A percentile compares a stretch with the other conserved stretches of the same genome.
Evolutionary conservation across 1,140 invertebrate species (phyloP).

Genomic region (Drosophila quadrilineata): DNA sequence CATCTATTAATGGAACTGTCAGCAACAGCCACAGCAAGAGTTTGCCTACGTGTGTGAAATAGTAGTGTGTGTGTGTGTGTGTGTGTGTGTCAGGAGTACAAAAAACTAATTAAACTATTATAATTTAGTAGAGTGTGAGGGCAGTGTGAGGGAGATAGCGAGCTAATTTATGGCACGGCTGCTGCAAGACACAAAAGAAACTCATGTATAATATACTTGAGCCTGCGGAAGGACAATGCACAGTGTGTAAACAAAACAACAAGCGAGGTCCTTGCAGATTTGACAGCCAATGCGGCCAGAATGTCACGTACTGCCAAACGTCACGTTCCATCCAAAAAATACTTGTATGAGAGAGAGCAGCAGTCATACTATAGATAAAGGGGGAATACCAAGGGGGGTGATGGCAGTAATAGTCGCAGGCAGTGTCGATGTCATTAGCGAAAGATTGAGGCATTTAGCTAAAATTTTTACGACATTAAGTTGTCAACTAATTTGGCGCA

Average conservation of each 20-base stretch:
- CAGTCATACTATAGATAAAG: not conserved
- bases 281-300: slow-evolving; percentile 44
- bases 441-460: slow-evolving; percentile 76
- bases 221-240: slow-evolving; percentile 5
- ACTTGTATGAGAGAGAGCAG: not conserved
- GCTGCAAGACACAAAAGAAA: slow-evolving; percentile 28
- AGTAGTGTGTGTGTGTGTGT: too few species aligned
- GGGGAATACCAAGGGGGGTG: not conserved
- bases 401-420: slow-evolving; percentile 33
- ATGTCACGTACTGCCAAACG: slow-evolving; percentile 58
- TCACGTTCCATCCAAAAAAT: slow-evolving; percentile 51
- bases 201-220: slow-evolving; percentile 8
- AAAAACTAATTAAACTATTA: slow-evolving; percentile 79
- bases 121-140: too few species aligned
- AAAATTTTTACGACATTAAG: slow-evolving; percentile 77
- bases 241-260: slow-evolving; percentile 49
- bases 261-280: slow-evolving; percentile 50
- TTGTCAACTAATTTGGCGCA: slow-evolving; percentile 78
- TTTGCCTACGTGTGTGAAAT: too few species aligned
- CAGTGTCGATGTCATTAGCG: slow-evolving; percentile 73
- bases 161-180: slow-evolving; percentile 73
- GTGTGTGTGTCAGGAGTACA: slow-evolving; percentile 9
- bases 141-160: too few species aligned
- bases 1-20: slow-evolving; percentile 65
- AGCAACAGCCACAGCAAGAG: too few species aligned